A percentile compares a stretch with the other conserved stretches of the same genome.
phyloP scores from a whole-genome alignment of 2,797 vertebrate species.

The Rhinoraja longicauda region DNA sequence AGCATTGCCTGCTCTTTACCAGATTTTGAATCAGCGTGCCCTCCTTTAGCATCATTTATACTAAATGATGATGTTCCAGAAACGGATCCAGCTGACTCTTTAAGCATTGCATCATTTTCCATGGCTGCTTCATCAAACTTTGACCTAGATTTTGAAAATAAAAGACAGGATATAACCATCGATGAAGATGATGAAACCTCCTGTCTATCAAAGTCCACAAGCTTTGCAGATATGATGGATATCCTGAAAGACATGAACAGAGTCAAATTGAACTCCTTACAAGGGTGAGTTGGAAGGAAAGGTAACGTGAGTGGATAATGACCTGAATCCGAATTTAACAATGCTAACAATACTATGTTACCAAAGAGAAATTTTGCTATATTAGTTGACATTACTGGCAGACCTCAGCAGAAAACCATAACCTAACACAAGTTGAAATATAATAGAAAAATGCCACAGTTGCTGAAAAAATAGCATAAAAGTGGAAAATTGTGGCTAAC shows the following conservation, averaged over 20 bases:
- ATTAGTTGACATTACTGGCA: background rate
- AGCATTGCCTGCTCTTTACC: constrained; percentile 87
- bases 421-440: background rate
- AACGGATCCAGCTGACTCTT: constrained; percentile 70
- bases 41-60: constrained; percentile 89
- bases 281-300: background rate
- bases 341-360: background rate
- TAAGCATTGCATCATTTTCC: constrained; percentile 63
- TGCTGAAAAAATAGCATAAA: too few species aligned
- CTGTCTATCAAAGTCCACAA: constrained; percentile 95
- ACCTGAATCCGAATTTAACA: background rate
- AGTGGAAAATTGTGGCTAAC: too few species aligned
- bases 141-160: constrained; percentile 81
- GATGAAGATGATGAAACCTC: constrained; percentile 78
- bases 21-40: constrained; percentile 82
- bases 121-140: constrained; percentile 79
- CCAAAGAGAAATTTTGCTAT: background rate
- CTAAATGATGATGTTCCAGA: constrained; percentile 96
- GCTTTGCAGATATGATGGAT: constrained; percentile 97
- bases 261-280: constrained; percentile 78
- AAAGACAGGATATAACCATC: constrained; percentile 66
- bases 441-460: too few species aligned
- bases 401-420: background rate
- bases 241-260: constrained; percentile 96
- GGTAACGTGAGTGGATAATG: background rate